Evolutionary conservation across 2,797 vertebrate genomes (phyloP).

Genomic region (Sebastolobus altivelis): DNA sequence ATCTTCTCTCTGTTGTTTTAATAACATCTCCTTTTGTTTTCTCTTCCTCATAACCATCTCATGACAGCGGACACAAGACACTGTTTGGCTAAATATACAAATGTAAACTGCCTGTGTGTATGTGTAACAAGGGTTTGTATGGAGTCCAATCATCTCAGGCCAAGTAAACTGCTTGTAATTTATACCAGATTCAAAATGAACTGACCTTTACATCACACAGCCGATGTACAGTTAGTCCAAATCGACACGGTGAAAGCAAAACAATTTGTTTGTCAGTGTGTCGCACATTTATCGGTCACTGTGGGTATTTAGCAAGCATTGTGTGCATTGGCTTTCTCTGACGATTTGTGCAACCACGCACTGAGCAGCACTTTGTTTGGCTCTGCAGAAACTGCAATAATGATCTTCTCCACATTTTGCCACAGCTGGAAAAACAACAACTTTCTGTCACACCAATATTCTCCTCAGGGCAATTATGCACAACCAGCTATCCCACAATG

Average conservation of each 20-base stretch:
- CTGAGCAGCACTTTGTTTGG: neutral
- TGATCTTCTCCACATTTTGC: slow-evolving; percentile 16
- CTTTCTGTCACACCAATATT: slow-evolving; percentile 22
- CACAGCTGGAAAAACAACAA: slow-evolving; percentile 23
- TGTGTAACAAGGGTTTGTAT: neutral
- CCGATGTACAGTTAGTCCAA: neutral
- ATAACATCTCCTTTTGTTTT: slow-evolving; percentile 47
- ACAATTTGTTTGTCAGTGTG: neutral
- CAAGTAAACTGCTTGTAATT: slow-evolving; percentile 38
- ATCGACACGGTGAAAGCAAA: neutral
- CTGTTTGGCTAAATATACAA: slow-evolving; percentile 28
- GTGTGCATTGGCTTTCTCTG: neutral
- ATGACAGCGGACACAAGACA: slow-evolving; percentile 34
- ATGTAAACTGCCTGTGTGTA: slow-evolving; percentile 5
- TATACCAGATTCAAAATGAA: slow-evolving; percentile 18
- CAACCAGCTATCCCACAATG: slow-evolving; percentile 2
- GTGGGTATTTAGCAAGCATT: slow-evolving; percentile 1
- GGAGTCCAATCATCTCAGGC: slow-evolving; percentile 1
- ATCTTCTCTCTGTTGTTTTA: slow-evolving; percentile 59
- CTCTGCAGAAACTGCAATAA: neutral
- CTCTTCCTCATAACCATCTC: slow-evolving; percentile 34
- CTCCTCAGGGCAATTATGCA: neutral
- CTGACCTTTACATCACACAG: neutral
- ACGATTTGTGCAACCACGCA: neutral
- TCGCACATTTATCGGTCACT: slow-evolving; percentile 8